These are phyloP conservation scores for Maniola jurtina DNA, from an alignment of 1,140 invertebrate genomes.

Conservation along the genomic window DNA sequence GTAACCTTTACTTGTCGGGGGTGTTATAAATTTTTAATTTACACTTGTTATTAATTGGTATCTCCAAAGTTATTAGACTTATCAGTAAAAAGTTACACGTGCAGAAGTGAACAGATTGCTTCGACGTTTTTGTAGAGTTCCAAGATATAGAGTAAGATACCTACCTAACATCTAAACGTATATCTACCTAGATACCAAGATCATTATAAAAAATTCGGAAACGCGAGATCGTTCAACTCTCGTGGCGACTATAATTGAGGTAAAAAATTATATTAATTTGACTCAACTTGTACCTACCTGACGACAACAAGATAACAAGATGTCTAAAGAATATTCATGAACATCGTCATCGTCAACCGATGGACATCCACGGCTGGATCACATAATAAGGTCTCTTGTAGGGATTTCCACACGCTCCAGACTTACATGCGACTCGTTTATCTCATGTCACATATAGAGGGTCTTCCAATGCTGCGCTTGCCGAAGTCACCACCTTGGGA, in stretches of 20 bases:
- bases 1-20: too few relatives aligned
- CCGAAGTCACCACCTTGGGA: too few relatives aligned
- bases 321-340: background rate
- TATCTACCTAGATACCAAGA: background rate
- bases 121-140: too few relatives aligned
- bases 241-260: slow-evolving; percentile 23
- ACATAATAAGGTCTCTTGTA: too few relatives aligned
- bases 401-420: too few relatives aligned
- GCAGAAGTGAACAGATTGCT: background rate
- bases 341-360: too few relatives aligned
- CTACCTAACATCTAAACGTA: background rate
- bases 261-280: slow-evolving; percentile 13
- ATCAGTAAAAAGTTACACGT: background rate
- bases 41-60: too few relatives aligned
- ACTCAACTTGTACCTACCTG: background rate
- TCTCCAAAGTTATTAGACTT: background rate
- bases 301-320: background rate
- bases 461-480: too few relatives aligned
- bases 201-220: slow-evolving; percentile 19
- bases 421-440: too few relatives aligned
- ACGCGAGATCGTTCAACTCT: slow-evolving; percentile 23
- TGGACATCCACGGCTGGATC: too few relatives aligned
- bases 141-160: background rate
- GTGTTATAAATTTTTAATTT: too few relatives aligned
- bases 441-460: too few relatives aligned